These are phyloP conservation scores for Darevskia nairensis DNA, from an alignment of 2,797 vertebrate species.

Conservation along the genomic window DNA sequence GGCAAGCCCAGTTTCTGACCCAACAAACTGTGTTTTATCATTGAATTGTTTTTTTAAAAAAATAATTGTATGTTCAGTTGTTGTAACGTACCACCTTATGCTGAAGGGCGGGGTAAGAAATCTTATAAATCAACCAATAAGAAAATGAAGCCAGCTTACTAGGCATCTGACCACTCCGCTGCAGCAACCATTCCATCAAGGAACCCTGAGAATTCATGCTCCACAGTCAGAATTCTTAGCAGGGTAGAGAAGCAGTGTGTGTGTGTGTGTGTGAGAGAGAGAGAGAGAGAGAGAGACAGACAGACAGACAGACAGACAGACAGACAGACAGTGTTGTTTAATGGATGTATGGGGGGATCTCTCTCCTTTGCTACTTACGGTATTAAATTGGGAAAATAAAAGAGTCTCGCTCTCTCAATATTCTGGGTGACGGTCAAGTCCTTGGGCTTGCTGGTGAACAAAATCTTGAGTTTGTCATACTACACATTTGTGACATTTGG, in stretches of 20 bases:
- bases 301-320: accelerated
- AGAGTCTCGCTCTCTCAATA: background rate
- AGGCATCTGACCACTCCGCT: background rate
- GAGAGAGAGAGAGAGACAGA: too few relatives aligned
- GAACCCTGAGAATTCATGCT: background rate
- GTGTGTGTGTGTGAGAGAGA: background rate
- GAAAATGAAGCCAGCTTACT: background rate
- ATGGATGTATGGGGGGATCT: background rate
- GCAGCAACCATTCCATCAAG: background rate
- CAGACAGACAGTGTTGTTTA: accelerated
- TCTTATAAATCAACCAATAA: too few relatives aligned
- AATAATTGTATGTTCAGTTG: too few relatives aligned
- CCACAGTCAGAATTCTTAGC: background rate
- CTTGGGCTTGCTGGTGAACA: background rate
- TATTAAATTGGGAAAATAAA: background rate
- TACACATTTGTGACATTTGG: background rate
- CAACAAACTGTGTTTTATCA: background rate
- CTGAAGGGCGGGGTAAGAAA: background rate
- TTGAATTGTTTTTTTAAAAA: too few relatives aligned
- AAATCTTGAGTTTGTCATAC: background rate
- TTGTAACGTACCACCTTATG: too few relatives aligned
- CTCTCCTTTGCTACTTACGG: background rate
- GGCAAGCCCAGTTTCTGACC: background rate
- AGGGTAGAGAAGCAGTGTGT: background rate
- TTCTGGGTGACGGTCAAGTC: background rate